Percentiles rank a stretch among this genome's conserved stretches.
Evolutionary conservation across 2,113 vertebrate species (phyloP).

Genomic region (Charina bottae): DNA sequence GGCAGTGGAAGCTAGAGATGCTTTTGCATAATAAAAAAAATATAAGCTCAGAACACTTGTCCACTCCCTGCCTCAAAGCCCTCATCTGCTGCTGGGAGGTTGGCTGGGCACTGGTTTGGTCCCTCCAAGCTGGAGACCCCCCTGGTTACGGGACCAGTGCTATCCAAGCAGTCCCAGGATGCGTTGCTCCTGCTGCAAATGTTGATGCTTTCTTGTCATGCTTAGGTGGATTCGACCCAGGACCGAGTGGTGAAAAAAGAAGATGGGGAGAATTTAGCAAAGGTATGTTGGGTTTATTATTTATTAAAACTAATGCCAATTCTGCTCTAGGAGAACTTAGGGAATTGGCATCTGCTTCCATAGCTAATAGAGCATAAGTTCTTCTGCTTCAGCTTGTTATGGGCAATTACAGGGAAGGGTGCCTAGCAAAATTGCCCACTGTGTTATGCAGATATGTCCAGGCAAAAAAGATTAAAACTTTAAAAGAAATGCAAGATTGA

Average conservation of each 20-base stretch:
- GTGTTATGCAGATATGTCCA: background rate
- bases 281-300: slow-evolving; percentile 71
- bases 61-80: background rate
- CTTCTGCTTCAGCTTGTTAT: background rate
- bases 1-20: too few species aligned
- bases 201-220: background rate
- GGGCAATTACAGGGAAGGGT: background rate
- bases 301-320: background rate
- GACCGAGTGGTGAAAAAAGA: slow-evolving; percentile 89
- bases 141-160: background rate
- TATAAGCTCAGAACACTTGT: background rate
- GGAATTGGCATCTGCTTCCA: background rate
- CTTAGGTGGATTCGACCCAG: slow-evolving; percentile 89
- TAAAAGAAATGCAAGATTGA: background rate
- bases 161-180: background rate
- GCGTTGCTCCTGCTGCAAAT: background rate
- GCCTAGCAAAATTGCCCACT: background rate
- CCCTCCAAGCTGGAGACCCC: background rate
- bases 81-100: background rate
- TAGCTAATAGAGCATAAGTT: background rate
- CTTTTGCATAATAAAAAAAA: background rate
- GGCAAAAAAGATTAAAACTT: background rate
- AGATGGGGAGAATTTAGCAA: slow-evolving; percentile 91
- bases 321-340: background rate
- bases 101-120: background rate